Evolutionary conservation across 2,113 vertebrate species (phyloP), one percentile per base, ranked within the genome.

Genomic region (Litocranius walleri): DNA sequence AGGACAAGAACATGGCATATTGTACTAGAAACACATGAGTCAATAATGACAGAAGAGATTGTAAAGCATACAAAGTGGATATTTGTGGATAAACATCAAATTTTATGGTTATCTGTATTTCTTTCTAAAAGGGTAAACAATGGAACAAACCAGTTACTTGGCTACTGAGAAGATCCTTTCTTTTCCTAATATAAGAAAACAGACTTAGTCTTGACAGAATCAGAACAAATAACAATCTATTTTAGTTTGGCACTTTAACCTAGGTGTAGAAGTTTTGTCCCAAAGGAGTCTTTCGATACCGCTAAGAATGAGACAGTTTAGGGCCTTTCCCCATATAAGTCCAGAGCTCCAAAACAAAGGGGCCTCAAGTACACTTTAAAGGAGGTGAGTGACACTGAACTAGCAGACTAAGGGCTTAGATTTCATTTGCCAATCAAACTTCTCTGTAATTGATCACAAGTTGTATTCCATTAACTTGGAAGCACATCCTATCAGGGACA

Each of bases 91-190:
- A 21, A 95, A 95, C 14, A n/a, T 64, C 48, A 91, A 45, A 90
- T 81, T 95, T 96, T 97, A 33, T 50, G 12, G 8, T 23, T 86
- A 29, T 48, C 48, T 94, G 23, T 54, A 62, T 97, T 90, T 97
- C 50, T n/a, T 95, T 96, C 16, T 29, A 85, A 83, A 95, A 88
- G 12, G 52, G 30, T 56, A 88, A 93, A 93, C n/a, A 80, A 62
- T 29, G 67, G 17, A 91, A 89, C 81, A n/a, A 93, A 90, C 25
- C 4, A 33, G 10, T 91, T 90, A 45, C 86, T 61, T 52, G 27
- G 15, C 11, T 88, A 54, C 25, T 64, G 23, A 80, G 21, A 91
- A 36, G 86, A 86, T 23, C 17, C 13, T 97, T 88, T 82, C 29
- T 80, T 88, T 3, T 57, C 10, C 16, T 33, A 33, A 57, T 54